These are phyloP conservation scores for Sebastes hubbsi DNA, from an alignment of 2,797 vertebrate species.

Conservation along the genomic window DNA sequence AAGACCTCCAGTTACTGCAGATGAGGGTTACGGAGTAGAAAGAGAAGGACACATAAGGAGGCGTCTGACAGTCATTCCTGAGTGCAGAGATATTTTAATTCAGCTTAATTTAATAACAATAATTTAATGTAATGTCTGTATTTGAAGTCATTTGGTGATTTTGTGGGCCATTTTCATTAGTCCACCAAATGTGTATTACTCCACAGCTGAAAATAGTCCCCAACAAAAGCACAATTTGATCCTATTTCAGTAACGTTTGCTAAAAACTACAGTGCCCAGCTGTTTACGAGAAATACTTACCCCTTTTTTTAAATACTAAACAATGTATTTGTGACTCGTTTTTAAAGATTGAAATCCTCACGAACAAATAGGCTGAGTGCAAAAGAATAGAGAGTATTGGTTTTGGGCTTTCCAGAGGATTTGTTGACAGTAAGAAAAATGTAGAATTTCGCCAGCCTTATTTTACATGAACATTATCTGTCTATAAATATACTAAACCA, in stretches of 20 bases:
- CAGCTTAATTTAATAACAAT: background rate
- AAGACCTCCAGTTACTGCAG: background rate
- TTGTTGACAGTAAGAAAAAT: background rate
- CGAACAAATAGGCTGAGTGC: background rate
- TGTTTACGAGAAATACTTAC: background rate
- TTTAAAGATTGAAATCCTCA: background rate
- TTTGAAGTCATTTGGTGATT: background rate
- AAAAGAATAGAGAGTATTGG: no score
- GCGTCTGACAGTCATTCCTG: background rate
- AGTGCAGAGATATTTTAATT: background rate
- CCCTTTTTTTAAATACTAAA: background rate
- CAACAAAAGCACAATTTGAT: background rate
- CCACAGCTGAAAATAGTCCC: background rate
- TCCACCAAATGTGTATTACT: background rate
- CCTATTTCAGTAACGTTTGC: background rate
- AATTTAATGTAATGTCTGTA: background rate
- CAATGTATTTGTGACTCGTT: background rate
- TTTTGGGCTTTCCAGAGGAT: background rate
- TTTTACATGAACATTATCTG: fast-evolving
- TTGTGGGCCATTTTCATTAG: background rate
- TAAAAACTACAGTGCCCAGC: no score
- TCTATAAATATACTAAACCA: no score
- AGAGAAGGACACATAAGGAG: background rate
- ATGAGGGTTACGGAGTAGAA: constrained; percentile 9
- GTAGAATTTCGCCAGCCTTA: no score